A percentile compares a stretch with the other conserved stretches of the same genome.
Conservation (phyloP, 2,797 vertebrate species). For the Cyprinodon diabolis region DNA sequence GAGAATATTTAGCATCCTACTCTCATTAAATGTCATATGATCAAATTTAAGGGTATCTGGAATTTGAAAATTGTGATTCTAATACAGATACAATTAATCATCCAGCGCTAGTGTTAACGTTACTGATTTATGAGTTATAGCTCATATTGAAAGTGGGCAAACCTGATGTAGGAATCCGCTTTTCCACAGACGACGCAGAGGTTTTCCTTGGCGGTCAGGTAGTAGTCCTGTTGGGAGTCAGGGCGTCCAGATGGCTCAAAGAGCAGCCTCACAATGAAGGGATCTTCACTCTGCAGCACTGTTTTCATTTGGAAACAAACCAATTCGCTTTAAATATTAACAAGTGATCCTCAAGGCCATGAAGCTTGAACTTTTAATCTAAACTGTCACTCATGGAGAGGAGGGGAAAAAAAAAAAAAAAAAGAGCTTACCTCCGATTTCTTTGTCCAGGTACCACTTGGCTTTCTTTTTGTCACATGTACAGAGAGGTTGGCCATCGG, state of each 20-base stretch:
- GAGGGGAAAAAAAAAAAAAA: too few relatives aligned
- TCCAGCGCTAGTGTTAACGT: too few relatives aligned
- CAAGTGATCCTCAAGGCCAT: too few relatives aligned
- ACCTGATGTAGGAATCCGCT: slow-evolving; percentile 96
- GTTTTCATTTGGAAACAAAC: not conserved
- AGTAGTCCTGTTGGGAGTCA: slow-evolving; percentile 94
- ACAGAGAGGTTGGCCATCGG: slow-evolving; percentile 95
- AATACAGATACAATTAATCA: too few relatives aligned
- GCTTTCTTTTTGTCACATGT: slow-evolving; percentile 99
- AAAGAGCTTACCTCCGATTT: slow-evolving; percentile 88
- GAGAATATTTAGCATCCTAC: too few relatives aligned
- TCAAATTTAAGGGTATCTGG: too few relatives aligned
- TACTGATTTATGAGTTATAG: too few relatives aligned
- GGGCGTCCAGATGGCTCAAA: slow-evolving; percentile 97
- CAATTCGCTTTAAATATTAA: too few relatives aligned
- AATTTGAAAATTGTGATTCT: too few relatives aligned
- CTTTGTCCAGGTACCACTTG: slow-evolving; percentile 98
- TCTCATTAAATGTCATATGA: too few relatives aligned
- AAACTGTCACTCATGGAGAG: too few relatives aligned
- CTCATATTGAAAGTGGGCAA: slow-evolving; percentile 16
- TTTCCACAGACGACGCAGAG: slow-evolving; percentile 97
- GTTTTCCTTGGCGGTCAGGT: slow-evolving; percentile 96
- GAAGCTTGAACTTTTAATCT: too few relatives aligned
- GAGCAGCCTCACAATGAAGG: slow-evolving; percentile 90
- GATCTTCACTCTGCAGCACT: slow-evolving; percentile 92